Evolutionary conservation across 2,113 vertebrate genomes (phyloP), one percentile per base, ranked within the genome.

Genomic region (Typhlomys cinereus): DNA sequence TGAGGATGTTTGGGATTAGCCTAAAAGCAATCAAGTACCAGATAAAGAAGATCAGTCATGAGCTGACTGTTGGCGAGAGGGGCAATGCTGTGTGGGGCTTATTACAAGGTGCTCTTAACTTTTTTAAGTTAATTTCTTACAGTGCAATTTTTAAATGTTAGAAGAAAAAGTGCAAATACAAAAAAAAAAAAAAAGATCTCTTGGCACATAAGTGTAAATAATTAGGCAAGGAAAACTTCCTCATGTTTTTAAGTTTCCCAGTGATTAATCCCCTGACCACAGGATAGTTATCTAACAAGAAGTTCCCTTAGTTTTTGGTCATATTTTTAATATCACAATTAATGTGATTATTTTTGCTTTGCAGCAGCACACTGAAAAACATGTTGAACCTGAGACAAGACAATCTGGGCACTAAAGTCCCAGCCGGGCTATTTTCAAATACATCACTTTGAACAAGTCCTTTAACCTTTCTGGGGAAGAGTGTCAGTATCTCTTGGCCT

Each of bases 11-110:
- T 69, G 34, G 25, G 39, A 85, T 5, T 50, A 83, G 52, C 13
- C 91, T 95, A 73, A 75, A 89, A 89, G 50, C 83, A 80, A 92
- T 23, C 50, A 44, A 82, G 48, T 6, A 31, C 27, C 31, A 46
- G 46, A 46, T 7, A 39, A 61, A 85, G 8, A 46, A 80, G 57
- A 84, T 31, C 36, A 79, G 31, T 6, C 44, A 23, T 44, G 66
- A 71, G 36, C n/a, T 75, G 27, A 36, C 59, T 54, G 85, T 14
- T 21, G 21, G 12, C 52, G 10, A 73, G 13, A 9, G 25, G 27
- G 59, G 27, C 54, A 71, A n/a, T 62, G 54, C 59, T 31, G 44
- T 5, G 31, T 50, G 20, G 64, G 20, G 27, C 21, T 80, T 14
- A 13, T 12, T 62, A 52, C 2, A 18, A 14, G 44, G 4, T 71